Evolutionary conservation across 2,113 vertebrate species (phyloP).

Genomic region (Pantherophis guttatus): DNA sequence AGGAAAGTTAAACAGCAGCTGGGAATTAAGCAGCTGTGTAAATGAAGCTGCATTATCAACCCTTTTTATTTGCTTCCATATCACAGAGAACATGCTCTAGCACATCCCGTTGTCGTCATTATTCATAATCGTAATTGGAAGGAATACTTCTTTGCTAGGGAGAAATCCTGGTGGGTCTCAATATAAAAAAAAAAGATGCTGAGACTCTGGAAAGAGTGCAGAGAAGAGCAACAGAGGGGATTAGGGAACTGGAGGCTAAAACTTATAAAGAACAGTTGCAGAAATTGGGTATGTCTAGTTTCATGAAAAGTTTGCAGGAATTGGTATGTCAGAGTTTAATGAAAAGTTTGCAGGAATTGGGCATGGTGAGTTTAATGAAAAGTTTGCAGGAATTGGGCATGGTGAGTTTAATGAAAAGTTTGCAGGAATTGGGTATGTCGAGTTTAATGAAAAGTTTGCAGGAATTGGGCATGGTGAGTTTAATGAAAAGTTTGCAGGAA

Average conservation of each 20-base stretch:
- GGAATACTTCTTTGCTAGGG: not conserved
- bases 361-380: too few relatives aligned
- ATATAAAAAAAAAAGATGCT: not conserved
- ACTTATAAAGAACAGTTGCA: accelerated
- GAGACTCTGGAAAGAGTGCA: not conserved
- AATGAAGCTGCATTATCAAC: not conserved
- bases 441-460: too few relatives aligned
- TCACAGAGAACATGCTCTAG: not conserved
- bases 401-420: too few relatives aligned
- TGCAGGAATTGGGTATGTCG: too few relatives aligned
- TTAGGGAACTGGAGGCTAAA: not conserved
- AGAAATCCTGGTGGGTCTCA: not conserved
- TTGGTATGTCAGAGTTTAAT: not conserved
- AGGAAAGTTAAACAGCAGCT: not conserved
- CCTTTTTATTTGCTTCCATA: not conserved
- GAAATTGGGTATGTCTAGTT: not conserved
- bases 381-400: too few relatives aligned
- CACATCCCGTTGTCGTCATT: not conserved
- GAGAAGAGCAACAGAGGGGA: not conserved
- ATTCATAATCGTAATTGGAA: not conserved
- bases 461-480: too few relatives aligned
- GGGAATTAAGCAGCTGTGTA: not conserved
- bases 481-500: too few relatives aligned
- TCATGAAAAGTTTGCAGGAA: not conserved
- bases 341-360: too few relatives aligned